Conservation (phyloP, 2,797 vertebrate genomes). For the Phataginus tricuspis region DNA sequence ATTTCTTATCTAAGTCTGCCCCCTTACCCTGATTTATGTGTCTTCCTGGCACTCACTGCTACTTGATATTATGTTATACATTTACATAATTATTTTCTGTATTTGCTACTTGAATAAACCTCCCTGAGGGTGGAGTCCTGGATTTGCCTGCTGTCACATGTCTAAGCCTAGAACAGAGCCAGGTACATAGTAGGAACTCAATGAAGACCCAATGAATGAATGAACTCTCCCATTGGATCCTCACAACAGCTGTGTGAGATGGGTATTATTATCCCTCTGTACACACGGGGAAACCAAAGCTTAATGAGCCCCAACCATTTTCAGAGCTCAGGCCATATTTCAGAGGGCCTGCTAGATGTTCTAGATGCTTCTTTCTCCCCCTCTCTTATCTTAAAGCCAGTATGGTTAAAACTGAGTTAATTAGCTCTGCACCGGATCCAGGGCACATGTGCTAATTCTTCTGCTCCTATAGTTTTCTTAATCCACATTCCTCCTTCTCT, state of each 20-base stretch:
- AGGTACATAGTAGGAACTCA: not conserved
- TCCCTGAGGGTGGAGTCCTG: not conserved
- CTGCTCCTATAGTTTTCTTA: not conserved
- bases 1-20: not conserved
- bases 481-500: not conserved
- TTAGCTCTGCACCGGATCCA: not conserved
- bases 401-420: not conserved
- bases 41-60: not conserved
- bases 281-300: not conserved
- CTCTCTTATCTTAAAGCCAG: not conserved
- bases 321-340: not conserved
- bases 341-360: not conserved
- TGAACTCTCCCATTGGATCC: not conserved
- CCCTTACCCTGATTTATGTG: not conserved
- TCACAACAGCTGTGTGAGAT: not conserved
- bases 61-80: too few relatives aligned
- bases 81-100: not conserved
- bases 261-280: not conserved
- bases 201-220: not conserved
- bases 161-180: not conserved
- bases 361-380: slow-evolving; percentile 13
- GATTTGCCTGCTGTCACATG: not conserved
- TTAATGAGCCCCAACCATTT: not conserved
- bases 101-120: not conserved
- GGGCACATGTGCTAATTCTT: not conserved